Percentiles rank a stretch among this genome's conserved stretches.
Conservation (phyloP, 2,113 vertebrate genomes). For the Daphoenositta chrysoptera region DNA sequence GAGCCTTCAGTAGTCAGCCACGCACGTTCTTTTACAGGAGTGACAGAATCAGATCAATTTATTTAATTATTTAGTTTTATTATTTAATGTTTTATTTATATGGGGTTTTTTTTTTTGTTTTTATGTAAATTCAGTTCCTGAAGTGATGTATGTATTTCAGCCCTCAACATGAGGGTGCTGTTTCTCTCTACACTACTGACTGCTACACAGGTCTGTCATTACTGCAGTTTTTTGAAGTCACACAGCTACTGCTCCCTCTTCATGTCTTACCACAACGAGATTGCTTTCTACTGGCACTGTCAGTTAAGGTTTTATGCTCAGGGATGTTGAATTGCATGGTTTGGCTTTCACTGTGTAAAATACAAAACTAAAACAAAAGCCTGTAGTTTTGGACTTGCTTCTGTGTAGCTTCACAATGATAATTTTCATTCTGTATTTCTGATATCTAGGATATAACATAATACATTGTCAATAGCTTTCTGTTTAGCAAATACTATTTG, state of each 20-base stretch:
- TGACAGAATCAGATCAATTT: background rate
- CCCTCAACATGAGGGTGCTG: background rate
- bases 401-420: background rate
- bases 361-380: background rate
- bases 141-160: background rate
- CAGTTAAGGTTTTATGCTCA: background rate
- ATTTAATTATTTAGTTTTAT: too few species aligned
- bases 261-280: background rate
- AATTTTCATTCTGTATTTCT: background rate
- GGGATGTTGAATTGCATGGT: background rate
- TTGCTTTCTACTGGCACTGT: background rate
- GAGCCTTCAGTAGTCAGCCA: background rate
- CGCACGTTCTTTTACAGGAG: background rate
- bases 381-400: background rate
- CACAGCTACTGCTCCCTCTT: background rate
- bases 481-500: background rate
- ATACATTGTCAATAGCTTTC: background rate
- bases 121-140: background rate
- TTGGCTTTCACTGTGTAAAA: background rate
- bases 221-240: background rate
- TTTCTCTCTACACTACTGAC: background rate
- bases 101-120: background rate
- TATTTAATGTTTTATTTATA: background rate
- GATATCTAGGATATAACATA: background rate
- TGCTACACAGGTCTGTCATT: background rate